These are phyloP conservation scores for Sebastes hopkinsi DNA, from an alignment of 2,797 vertebrate genomes.

Conservation along the genomic window DNA sequence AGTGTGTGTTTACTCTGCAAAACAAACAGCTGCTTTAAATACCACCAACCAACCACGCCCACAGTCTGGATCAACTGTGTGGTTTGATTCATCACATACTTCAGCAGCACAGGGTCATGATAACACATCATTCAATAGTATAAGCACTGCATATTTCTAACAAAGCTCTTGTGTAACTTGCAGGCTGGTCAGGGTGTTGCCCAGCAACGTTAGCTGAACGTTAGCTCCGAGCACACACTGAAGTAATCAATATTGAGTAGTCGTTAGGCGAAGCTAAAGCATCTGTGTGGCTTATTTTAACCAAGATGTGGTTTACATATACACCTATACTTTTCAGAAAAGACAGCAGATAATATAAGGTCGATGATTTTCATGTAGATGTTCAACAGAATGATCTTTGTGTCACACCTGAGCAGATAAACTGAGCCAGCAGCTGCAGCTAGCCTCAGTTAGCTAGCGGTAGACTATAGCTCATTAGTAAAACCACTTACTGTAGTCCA, in stretches of 20 bases:
- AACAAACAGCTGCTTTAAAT: slow-evolving; percentile 49
- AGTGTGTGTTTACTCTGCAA: slow-evolving; percentile 32
- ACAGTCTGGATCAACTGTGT: slow-evolving; percentile 42
- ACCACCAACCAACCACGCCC: slow-evolving; percentile 70
- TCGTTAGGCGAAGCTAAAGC: slow-evolving; percentile 5
- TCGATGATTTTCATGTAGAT: neutral
- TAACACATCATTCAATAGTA: accelerated
- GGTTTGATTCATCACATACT: neutral
- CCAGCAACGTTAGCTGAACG: slow-evolving; percentile 10
- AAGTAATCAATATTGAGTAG: slow-evolving; percentile 47
- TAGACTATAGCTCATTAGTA: slow-evolving; percentile 20
- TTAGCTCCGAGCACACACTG: slow-evolving; percentile 12
- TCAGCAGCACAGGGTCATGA: neutral
- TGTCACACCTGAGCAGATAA: slow-evolving; percentile 34
- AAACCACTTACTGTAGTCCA: slow-evolving; percentile 87
- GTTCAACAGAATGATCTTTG: neutral
- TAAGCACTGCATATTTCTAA: neutral
- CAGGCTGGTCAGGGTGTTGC: neutral
- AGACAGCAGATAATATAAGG: accelerated
- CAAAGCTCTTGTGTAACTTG: neutral
- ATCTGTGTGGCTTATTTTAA: neutral
- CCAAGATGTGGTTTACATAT: neutral
- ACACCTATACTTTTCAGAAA: accelerated
- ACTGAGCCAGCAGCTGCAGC: slow-evolving; percentile 21
- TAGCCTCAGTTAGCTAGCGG: slow-evolving; percentile 61